These are phyloP conservation scores for Danaus plexippus DNA, from an alignment of 1,140 invertebrate species.

Conservation along the genomic window DNA sequence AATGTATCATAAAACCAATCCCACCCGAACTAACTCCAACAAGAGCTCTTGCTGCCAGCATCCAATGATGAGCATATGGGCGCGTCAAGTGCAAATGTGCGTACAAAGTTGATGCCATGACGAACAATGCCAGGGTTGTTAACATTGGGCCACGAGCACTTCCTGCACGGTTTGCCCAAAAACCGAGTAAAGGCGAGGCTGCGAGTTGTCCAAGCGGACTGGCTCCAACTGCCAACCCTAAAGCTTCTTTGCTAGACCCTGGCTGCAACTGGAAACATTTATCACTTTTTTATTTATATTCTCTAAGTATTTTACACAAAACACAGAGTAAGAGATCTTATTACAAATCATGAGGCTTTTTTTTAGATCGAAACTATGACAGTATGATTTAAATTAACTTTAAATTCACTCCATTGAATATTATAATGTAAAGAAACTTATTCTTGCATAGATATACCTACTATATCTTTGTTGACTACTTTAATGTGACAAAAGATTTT, in stretches of 20 bases:
- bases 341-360: too few species aligned
- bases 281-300: too few species aligned
- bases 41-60: slow-evolving; percentile 83
- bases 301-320: too few species aligned
- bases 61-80: slow-evolving; percentile 76
- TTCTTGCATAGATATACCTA: too few species aligned
- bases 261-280: slow-evolving; percentile 78
- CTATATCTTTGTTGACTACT: too few species aligned
- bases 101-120: slow-evolving; percentile 83
- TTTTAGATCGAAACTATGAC: too few species aligned
- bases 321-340: too few species aligned
- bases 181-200: slow-evolving; percentile 88
- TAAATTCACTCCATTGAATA: too few species aligned
- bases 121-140: slow-evolving; percentile 80
- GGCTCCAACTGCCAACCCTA: slow-evolving; percentile 88
- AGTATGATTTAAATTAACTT: too few species aligned
- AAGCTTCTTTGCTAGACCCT: slow-evolving; percentile 82
- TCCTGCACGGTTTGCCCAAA: slow-evolving; percentile 84
- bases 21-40: slow-evolving; percentile 90
- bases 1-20: slow-evolving; percentile 1
- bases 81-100: slow-evolving; percentile 81
- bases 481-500: too few species aligned
- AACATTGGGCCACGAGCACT: slow-evolving; percentile 82
- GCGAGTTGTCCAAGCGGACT: slow-evolving; percentile 92
- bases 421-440: too few species aligned